These are phyloP conservation scores for Gallinago nigripennis DNA, from an alignment of 2,797 vertebrate species.

Conservation along the genomic window DNA sequence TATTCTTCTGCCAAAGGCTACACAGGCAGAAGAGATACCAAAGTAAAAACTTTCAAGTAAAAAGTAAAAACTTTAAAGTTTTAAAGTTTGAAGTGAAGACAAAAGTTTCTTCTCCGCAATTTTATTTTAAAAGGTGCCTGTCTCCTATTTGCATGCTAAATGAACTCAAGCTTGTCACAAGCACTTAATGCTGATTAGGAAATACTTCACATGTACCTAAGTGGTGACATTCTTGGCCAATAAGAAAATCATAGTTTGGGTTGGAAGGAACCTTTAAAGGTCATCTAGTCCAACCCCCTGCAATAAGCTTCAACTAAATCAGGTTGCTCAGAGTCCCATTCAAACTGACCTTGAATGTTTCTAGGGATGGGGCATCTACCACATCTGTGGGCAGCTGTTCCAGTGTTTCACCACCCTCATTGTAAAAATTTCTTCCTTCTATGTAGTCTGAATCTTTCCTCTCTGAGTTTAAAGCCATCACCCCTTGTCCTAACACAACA, in stretches of 20 bases:
- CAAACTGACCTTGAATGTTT: not conserved
- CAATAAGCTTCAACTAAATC: not conserved
- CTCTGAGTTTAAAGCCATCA: not conserved
- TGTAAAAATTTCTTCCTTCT: not conserved
- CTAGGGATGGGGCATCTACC: not conserved
- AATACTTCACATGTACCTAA: not conserved
- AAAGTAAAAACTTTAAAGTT: not conserved
- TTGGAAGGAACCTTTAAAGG: not conserved
- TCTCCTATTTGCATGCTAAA: not conserved
- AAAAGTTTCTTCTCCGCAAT: not conserved
- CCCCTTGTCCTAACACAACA: not conserved
- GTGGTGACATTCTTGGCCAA: not conserved
- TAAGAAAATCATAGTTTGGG: not conserved
- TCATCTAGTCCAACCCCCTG: not conserved
- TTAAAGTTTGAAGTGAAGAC: not conserved
- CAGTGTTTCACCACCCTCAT: not conserved
- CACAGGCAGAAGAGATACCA: not conserved
- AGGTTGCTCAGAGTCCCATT: not conserved
- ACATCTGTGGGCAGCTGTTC: not conserved
- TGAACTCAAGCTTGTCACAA: not conserved
- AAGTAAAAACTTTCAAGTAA: not conserved
- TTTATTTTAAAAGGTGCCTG: not conserved
- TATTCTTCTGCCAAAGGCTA: not conserved
- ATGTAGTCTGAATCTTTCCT: not conserved
- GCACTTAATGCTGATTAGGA: not conserved